Base-by-base conservation (phyloP, 2,113 vertebrate species). In the Oncorhynchus tshawytscha region DNA sequence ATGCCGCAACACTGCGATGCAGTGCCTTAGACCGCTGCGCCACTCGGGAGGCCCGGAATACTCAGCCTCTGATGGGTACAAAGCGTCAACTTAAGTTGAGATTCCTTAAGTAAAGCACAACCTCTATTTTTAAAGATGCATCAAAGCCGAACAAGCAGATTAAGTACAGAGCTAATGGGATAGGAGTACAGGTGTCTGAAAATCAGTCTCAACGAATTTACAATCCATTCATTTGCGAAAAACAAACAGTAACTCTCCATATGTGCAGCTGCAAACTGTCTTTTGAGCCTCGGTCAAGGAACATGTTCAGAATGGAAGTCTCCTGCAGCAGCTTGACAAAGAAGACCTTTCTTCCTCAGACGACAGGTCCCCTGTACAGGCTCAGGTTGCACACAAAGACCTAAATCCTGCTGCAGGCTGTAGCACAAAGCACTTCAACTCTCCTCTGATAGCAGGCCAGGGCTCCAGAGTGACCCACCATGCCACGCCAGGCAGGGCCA, bases 321-420 rank as follows among this genome's bases (percentile, higher is more conserved):
- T 69, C 51, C 49, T 18, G 66, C 25, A 13, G 34, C 76, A 78
- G 34, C 51, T 16, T 54, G 13, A 91, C 87, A 88, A 89, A 88
- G 81, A 88, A 54, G 48, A 72, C 76, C 82, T 87, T 90, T 90
- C 82, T 88, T 89, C 76, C 75, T 75, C 64, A 67, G 29, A 74
- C 62, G 73, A 86, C 81, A 83, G 65, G 77, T 75, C 75, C 73
- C 74, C 75, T 80, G 71, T 77, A 73, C 77, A 75, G 80, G 82
- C 82, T 91, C 75, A 13, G 67, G 86, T 92, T 91, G 86, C 90
- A 75, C 66, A 75, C 66, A 31, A 75, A 82, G 83, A 87, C 79
- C 76, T 81, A 87, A 45, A 90, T 90, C 82, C 84, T 67, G 69
- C 72, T 85, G 78, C 74, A 81, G 74, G 73, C 69, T 80, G 62